Evolutionary conservation across 1,140 invertebrate species (phyloP).

Genomic region (Nixonia krombeini): DNA sequence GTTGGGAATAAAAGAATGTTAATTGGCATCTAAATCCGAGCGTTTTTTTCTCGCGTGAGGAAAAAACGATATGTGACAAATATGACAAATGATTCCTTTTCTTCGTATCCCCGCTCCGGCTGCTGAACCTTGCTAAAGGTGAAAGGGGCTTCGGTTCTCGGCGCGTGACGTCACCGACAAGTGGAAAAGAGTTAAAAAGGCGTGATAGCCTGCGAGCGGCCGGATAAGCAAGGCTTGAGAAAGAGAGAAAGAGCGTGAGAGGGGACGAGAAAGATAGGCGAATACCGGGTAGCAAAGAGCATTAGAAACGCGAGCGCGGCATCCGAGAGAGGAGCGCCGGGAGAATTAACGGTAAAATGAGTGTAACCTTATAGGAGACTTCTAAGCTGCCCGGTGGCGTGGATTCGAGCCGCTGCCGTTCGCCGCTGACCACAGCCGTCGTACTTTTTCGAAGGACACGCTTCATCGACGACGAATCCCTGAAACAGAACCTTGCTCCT

Average conservation of each 20-base stretch:
- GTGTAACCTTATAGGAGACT: constrained; percentile 61
- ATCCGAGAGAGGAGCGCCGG: constrained; percentile 33
- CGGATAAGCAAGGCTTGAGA: constrained; percentile 11
- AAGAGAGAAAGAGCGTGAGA: constrained; percentile 6
- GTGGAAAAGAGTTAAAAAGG: constrained; percentile 50
- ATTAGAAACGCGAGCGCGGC: constrained; percentile 56
- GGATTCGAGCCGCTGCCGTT: constrained; percentile 26
- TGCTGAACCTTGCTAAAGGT: constrained; percentile 52
- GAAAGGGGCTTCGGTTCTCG: constrained; percentile 58
- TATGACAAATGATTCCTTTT: constrained; percentile 6
- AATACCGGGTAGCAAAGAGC: constrained; percentile 30
- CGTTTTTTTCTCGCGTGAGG: no score
- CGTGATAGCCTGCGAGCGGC: no score
- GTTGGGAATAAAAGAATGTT: no score
- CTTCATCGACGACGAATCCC: constrained; percentile 14
- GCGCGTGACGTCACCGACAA: constrained; percentile 50
- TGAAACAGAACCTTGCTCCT: not conserved
- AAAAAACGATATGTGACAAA: not conserved
- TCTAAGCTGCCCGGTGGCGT: constrained; percentile 27
- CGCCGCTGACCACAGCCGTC: constrained; percentile 51
- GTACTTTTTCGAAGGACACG: constrained; percentile 45
- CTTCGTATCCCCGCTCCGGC: constrained; percentile 22
- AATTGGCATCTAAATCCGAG: no score
- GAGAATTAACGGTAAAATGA: constrained; percentile 63
- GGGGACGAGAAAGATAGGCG: constrained; percentile 24